Percentiles rank a stretch among this genome's conserved stretches.
These are phyloP conservation scores for Aleiodes sp. DNA, from an alignment of 1,140 invertebrate genomes.

Conservation along the genomic window DNA sequence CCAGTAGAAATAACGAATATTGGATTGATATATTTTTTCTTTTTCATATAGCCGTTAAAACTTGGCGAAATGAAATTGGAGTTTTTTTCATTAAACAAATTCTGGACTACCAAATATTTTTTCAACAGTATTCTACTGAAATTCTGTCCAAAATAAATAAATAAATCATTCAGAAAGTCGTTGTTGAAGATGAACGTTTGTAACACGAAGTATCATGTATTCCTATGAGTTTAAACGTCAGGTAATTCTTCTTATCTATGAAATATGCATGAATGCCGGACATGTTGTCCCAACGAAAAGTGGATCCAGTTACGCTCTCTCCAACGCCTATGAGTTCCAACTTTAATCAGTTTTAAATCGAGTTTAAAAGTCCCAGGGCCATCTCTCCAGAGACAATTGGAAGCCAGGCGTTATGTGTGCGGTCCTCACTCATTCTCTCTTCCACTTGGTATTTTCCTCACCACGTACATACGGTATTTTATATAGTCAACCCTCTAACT, in stretches of 20 bases:
- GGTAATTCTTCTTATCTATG: slow-evolving; percentile 29
- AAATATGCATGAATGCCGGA: slow-evolving; percentile 35
- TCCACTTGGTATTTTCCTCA: not conserved
- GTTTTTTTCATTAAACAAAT: no score
- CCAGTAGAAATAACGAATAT: no score
- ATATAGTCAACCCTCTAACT: not conserved
- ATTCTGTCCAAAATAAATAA: no score
- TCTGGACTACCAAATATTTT: no score
- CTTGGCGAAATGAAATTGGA: no score
- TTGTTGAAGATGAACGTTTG: no score
- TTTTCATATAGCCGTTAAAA: no score
- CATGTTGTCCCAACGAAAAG: slow-evolving; percentile 31
- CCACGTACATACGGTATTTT: slow-evolving; percentile 1
- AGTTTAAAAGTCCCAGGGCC: slow-evolving; percentile 34
- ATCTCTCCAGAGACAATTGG: slow-evolving; percentile 30
- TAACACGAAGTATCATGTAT: no score
- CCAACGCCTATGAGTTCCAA: slow-evolving; percentile 32
- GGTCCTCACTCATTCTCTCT: not conserved
- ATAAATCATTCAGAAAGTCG: no score
- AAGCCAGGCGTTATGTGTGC: slow-evolving; percentile 15
- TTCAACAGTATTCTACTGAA: no score
- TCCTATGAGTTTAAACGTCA: not conserved
- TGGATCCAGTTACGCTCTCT: slow-evolving; percentile 3
- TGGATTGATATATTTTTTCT: no score
- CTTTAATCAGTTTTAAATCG: slow-evolving; percentile 40